Evolutionary conservation across 2,797 vertebrate genomes (phyloP), one percentile per base, ranked within the genome.

Genomic region (Yasuhikotakia modesta): DNA sequence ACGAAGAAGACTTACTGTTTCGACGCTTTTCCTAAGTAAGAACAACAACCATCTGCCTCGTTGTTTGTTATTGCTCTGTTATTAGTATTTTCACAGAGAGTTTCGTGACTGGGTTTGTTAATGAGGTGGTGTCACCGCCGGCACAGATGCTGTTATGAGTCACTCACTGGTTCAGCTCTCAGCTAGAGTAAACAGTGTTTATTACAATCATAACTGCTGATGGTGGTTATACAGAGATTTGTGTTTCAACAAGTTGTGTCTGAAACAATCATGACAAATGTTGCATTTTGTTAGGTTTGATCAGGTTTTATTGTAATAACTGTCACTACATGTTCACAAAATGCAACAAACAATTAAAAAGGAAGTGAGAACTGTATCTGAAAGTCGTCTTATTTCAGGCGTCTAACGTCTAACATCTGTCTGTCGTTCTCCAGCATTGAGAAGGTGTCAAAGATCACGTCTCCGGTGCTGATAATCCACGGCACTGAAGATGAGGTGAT

Each of bases 1-100:
- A 98, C 96, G 73, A 97, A 95, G 94, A 98, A 97, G 91, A 98
- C 97, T 6, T 98, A 98, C 85, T 98, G 96, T 91, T 98, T 98
- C 0, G 97, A 97, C 22, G 96, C 96, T 17, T 98, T 98, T 86
- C 96, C 96, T 85, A 98, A 97, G 97, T 98, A 90, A 95, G 95
- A 86, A 45, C 14, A 1, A 3, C 24, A 76, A 50, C 35, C 17
- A 0, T 19, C 16, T 19, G 22, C 35, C 22, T 63, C 17, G 11
- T 50, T 11, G 10, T 50, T 12, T 2, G n/a, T 50, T 48, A 57
- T 57, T 57, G 30, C 1, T 35, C 17, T 50, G 14, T 19, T 24
- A 11, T 35, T 19, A 13, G 8, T 12, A 52, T 63, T 63, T 39
- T 52, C 8, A 60, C 27, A 5, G 43, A 13, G 14, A 45, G n/a